These are phyloP conservation scores for Penaeus vannamei DNA, from an alignment of 1,140 invertebrate genomes.

Conservation along the genomic window DNA sequence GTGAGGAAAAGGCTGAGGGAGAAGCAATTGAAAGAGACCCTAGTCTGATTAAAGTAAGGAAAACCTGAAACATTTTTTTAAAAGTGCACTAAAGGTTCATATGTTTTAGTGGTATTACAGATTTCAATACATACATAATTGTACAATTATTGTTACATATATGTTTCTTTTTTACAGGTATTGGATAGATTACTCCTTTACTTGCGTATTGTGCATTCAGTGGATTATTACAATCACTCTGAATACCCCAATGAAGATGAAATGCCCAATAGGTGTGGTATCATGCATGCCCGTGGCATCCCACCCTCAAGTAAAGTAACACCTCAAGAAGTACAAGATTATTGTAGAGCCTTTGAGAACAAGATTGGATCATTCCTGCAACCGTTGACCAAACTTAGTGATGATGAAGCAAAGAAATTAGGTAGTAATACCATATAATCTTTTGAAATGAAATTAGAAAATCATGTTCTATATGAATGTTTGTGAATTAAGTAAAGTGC, in stretches of 20 bases:
- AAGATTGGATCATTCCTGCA: constrained; percentile 93
- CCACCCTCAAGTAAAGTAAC: constrained; percentile 84
- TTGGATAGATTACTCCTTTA: constrained; percentile 91
- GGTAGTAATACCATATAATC: constrained; percentile 73
- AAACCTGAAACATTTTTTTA: background rate
- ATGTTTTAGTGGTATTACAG: background rate
- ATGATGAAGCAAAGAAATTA: constrained; percentile 88
- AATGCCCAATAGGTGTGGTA: constrained; percentile 99
- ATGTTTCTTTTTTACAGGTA: constrained; percentile 73
- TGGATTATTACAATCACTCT: constrained; percentile 99
- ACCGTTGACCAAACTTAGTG: constrained; percentile 78
- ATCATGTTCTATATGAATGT: background rate
- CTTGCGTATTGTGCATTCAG: constrained; percentile 96
- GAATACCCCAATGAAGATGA: constrained; percentile 99
- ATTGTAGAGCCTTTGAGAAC: constrained; percentile 84
- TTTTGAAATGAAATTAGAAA: background rate
- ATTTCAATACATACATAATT: constrained; percentile 16
- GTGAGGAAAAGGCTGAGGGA: constrained; percentile 73
- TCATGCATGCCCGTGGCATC: constrained; percentile 95
- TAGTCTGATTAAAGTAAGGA: constrained; percentile 79
- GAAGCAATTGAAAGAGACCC: constrained; percentile 85
- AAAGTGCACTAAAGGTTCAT: background rate
- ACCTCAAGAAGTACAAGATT: constrained; percentile 80
- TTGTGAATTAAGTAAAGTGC: background rate
- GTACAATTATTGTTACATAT: background rate